These are phyloP conservation scores for Calephelis nemesis DNA, from an alignment of 1,140 invertebrate species.

Conservation along the genomic window DNA sequence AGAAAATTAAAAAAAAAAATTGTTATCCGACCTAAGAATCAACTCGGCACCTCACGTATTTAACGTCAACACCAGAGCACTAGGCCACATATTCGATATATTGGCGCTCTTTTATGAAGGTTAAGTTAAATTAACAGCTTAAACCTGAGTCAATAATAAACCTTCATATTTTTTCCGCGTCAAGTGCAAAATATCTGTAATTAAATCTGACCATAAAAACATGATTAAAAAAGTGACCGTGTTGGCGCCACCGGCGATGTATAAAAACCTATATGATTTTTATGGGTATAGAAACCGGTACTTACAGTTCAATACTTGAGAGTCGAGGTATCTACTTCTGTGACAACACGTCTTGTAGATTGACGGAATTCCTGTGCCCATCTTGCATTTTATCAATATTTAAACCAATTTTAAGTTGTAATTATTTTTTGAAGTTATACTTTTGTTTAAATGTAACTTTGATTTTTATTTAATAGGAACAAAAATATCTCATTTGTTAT, in stretches of 20 bases:
- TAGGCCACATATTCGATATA: too few relatives aligned
- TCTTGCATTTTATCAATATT: not conserved
- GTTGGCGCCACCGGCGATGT: conserved; percentile 5
- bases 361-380: not conserved
- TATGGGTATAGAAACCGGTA: conserved; percentile 12
- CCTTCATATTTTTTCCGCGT: not conserved
- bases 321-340: not conserved
- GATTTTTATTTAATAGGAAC: too few relatives aligned
- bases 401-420: too few relatives aligned
- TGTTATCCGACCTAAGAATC: too few relatives aligned
- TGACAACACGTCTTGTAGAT: conserved; percentile 1
- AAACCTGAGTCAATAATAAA: not conserved
- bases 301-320: conserved; percentile 15
- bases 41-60: too few relatives aligned
- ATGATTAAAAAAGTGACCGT: conserved; percentile 8
- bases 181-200: conserved; percentile 5
- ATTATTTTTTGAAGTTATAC: too few relatives aligned
- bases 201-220: conserved; percentile 14
- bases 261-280: conserved; percentile 13
- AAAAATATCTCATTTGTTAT: too few relatives aligned
- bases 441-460: too few relatives aligned
- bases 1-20: too few relatives aligned
- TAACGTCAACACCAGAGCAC: too few relatives aligned
- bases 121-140: not conserved
- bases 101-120: too few relatives aligned